phyloP scores from a whole-genome alignment of 2,888 invertebrate genomes.

The Orgyia antiqua region DNA sequence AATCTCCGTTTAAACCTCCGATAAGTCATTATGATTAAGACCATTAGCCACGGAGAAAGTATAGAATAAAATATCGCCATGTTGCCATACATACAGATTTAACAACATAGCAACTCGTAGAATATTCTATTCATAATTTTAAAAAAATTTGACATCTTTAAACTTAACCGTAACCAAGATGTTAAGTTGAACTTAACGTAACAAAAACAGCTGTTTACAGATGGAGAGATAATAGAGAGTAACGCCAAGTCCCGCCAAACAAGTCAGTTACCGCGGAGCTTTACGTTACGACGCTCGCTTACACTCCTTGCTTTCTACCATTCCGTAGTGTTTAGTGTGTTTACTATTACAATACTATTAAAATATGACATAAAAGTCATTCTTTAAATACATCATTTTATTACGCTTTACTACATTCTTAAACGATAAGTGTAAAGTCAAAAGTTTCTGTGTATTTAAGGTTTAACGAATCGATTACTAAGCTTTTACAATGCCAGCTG shows the following conservation, averaged over 20 bases:
- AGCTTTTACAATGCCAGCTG: constrained; percentile 57
- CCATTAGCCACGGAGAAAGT: too few species aligned
- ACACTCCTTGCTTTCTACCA: not conserved
- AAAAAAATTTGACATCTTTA: too few species aligned
- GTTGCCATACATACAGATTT: too few species aligned
- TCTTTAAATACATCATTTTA: constrained; percentile 8
- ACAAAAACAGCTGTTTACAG: constrained; percentile 9
- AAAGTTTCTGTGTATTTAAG: not conserved
- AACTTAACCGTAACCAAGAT: too few species aligned
- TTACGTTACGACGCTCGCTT: constrained; percentile 23
- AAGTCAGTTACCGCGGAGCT: constrained; percentile 26
- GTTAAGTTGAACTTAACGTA: constrained; percentile 10
- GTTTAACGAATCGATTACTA: constrained; percentile 11
- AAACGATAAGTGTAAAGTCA: constrained; percentile 11
- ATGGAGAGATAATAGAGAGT: too few species aligned
- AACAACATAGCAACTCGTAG: too few species aligned
- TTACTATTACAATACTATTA: too few species aligned
- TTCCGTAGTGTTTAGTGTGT: too few species aligned
- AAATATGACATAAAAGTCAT: constrained; percentile 32
- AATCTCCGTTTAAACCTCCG: too few species aligned
- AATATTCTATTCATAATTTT: too few species aligned
- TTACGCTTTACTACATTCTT: constrained; percentile 11
- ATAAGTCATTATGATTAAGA: too few species aligned
- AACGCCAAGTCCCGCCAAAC: not conserved
- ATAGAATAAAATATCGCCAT: too few species aligned